Evolutionary conservation across 2,113 vertebrate species (phyloP).

Genomic region (Trogon melanurus): DNA sequence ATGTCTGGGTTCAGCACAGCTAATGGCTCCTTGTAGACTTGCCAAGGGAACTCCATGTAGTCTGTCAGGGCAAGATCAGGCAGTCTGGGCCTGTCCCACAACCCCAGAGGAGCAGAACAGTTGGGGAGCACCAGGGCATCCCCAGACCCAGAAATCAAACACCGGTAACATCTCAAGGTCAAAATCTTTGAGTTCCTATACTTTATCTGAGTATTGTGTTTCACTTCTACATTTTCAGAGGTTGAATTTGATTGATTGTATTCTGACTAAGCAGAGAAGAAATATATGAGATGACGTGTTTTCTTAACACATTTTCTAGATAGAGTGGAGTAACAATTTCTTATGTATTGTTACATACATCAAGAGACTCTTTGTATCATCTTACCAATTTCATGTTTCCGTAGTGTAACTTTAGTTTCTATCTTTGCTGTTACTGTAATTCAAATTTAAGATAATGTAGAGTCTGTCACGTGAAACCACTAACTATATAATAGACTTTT

Average conservation of each 20-base stretch:
- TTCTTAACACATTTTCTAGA: background rate
- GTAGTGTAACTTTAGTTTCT: background rate
- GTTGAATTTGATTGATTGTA: fast-evolving
- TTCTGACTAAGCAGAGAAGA: background rate
- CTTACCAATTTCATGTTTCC: background rate
- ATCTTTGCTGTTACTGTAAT: background rate
- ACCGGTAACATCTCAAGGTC: background rate
- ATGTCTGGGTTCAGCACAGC: fast-evolving
- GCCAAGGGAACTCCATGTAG: background rate
- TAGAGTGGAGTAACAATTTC: background rate
- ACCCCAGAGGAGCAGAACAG: background rate
- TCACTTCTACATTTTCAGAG: background rate
- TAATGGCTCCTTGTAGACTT: background rate
- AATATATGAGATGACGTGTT: background rate
- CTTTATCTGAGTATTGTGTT: background rate
- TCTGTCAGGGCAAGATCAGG: background rate
- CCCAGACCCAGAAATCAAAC: background rate
- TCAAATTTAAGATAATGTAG: background rate
- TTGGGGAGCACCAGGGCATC: background rate
- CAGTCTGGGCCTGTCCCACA: background rate
- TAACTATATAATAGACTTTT: background rate
- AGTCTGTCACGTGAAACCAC: background rate
- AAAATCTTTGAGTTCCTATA: background rate
- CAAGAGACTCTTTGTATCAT: background rate
- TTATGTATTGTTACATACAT: background rate